Evolutionary conservation across 2,113 vertebrate genomes (phyloP).

Genomic region (Pelodiscus sinensis): DNA sequence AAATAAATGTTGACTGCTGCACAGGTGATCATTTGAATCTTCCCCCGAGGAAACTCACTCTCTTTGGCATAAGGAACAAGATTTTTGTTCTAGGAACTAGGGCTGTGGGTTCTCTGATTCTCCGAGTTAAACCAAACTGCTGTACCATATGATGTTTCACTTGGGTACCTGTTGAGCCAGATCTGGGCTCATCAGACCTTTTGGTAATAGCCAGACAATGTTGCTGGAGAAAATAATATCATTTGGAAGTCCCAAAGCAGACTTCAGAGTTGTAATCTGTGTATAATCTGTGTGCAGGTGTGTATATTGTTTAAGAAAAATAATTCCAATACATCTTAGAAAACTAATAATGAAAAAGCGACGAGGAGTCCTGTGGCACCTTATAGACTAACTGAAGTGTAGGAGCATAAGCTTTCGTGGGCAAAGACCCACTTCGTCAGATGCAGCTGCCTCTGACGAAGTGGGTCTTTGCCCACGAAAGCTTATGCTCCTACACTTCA

Average conservation of each 20-base stretch:
- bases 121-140: not conserved
- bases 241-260: slow-evolving; percentile 2
- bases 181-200: not conserved
- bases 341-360: not conserved
- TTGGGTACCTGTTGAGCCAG: not conserved
- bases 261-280: slow-evolving; percentile 22
- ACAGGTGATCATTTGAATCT: not conserved
- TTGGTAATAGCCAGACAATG: not conserved
- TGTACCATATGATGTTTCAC: not conserved
- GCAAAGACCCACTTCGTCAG: too few relatives aligned
- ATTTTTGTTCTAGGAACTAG: not conserved
- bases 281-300: slow-evolving; percentile 27
- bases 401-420: too few relatives aligned
- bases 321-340: not conserved
- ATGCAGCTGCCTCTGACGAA: too few relatives aligned
- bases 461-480: too few relatives aligned
- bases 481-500: too few relatives aligned
- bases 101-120: not conserved
- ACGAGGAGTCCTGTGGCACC: too few relatives aligned
- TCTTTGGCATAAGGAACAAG: not conserved
- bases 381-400: too few relatives aligned
- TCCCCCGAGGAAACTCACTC: not conserved
- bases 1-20: not conserved
- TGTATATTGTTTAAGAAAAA: slow-evolving; percentile 9
- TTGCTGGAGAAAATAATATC: not conserved